Evolutionary conservation across 1,140 invertebrate genomes (phyloP).

Genomic region (Drosophila hydei): DNA sequence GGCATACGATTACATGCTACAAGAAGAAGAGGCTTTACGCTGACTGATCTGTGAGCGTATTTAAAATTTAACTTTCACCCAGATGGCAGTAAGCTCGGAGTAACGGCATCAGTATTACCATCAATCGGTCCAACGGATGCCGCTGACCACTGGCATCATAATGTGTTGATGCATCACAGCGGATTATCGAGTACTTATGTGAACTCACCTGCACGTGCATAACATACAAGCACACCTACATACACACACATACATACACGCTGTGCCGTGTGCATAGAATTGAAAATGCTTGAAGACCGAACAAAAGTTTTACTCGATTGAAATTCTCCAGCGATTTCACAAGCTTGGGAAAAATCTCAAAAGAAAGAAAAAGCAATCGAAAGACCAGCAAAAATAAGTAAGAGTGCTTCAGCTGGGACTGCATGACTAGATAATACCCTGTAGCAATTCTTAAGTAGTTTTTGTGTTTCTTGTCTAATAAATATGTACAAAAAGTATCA

Average conservation of each 20-base stretch:
- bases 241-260: neutral
- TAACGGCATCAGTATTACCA: constrained; percentile 51
- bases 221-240: neutral
- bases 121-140: constrained; percentile 51
- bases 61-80: constrained; percentile 65
- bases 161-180: constrained; percentile 8
- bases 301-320: constrained; percentile 36
- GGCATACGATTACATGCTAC: neutral
- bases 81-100: constrained; percentile 30
- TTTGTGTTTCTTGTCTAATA: neutral
- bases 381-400: constrained; percentile 30
- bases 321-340: constrained; percentile 54
- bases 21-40: neutral
- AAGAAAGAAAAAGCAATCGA: constrained; percentile 57
- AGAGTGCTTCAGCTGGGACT: neutral
- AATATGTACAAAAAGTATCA: neutral
- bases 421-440: constrained; percentile 2
- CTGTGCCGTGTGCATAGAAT: constrained; percentile 30
- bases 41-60: constrained; percentile 22
- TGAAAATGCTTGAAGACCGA: constrained; percentile 33
- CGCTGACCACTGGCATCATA: constrained; percentile 26
- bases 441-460: neutral
- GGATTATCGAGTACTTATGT: constrained; percentile 30
- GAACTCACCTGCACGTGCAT: constrained; percentile 33
- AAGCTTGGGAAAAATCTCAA: constrained; percentile 65